phyloP scores from a whole-genome alignment of 2,797 vertebrate species.

The Sus cebifrons region DNA sequence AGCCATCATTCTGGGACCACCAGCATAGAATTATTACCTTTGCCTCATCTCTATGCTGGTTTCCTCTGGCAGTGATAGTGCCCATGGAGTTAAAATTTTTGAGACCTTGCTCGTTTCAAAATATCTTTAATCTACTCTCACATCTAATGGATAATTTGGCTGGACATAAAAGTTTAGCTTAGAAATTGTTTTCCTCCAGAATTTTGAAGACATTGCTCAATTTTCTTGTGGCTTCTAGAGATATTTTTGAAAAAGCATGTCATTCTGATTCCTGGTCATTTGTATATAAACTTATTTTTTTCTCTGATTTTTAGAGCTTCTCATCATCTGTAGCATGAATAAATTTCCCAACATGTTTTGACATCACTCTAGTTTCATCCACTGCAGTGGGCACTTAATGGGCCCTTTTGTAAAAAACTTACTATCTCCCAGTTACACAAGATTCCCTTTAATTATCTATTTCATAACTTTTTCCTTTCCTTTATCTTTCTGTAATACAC shows the following conservation, averaged over 20 bases:
- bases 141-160: neutral
- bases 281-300: neutral
- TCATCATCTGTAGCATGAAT: neutral
- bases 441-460: neutral
- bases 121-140: slow-evolving; percentile 7
- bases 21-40: neutral
- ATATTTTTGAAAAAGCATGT: neutral
- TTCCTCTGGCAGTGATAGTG: neutral
- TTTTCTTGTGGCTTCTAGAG: slow-evolving; percentile 1
- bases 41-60: neutral
- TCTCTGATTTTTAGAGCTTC: neutral
- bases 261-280: slow-evolving; percentile 27
- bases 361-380: neutral
- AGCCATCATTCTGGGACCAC: neutral
- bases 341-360: slow-evolving; percentile 17
- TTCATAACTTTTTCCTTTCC: neutral
- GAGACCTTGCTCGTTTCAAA: neutral
- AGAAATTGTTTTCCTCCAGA: slow-evolving; percentile 35
- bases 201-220: neutral
- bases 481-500: neutral
- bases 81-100: neutral
- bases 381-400: neutral
- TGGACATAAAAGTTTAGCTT: neutral
- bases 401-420: neutral
- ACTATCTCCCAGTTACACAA: neutral